These are phyloP conservation scores for Struthio camelus DNA, from an alignment of 2,113 vertebrate genomes.

Conservation along the genomic window DNA sequence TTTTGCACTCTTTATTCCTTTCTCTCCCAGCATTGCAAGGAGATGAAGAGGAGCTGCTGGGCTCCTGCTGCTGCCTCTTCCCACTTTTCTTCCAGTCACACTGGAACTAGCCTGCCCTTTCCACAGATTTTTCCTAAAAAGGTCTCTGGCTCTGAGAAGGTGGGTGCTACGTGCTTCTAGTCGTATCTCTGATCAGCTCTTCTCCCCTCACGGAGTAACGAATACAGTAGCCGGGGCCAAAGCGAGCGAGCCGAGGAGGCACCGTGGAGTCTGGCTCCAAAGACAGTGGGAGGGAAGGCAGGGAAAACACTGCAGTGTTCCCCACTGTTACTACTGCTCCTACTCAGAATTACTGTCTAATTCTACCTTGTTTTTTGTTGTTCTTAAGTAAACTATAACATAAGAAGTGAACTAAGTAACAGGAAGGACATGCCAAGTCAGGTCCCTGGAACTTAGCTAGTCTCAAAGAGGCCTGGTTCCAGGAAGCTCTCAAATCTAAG, in stretches of 20 bases:
- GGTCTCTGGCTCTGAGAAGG: not conserved
- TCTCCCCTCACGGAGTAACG: not conserved
- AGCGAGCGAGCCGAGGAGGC: not conserved
- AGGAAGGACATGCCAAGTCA: accelerated
- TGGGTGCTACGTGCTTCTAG: not conserved
- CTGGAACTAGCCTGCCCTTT: not conserved
- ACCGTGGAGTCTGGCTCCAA: not conserved
- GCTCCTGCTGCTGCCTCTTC: not conserved
- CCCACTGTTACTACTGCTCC: not conserved
- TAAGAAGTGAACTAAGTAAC: not conserved
- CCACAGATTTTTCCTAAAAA: not conserved
- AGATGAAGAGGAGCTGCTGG: not conserved
- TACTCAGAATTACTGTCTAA: not conserved
- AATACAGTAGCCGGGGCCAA: not conserved
- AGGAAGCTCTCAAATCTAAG: not conserved
- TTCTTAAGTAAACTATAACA: not conserved
- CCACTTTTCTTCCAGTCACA: not conserved
- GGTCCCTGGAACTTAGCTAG: not conserved
- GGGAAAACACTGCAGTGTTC: not conserved
- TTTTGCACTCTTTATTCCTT: not conserved
- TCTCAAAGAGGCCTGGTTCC: not conserved
- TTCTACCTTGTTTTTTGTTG: not conserved
- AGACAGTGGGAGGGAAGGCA: too few species aligned
- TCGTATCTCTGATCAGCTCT: not conserved
- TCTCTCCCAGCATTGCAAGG: not conserved